A percentile compares a stretch with the other conserved stretches of the same genome.
phyloP scores from a whole-genome alignment of 2,113 vertebrate species.

The Rana temporaria region DNA sequence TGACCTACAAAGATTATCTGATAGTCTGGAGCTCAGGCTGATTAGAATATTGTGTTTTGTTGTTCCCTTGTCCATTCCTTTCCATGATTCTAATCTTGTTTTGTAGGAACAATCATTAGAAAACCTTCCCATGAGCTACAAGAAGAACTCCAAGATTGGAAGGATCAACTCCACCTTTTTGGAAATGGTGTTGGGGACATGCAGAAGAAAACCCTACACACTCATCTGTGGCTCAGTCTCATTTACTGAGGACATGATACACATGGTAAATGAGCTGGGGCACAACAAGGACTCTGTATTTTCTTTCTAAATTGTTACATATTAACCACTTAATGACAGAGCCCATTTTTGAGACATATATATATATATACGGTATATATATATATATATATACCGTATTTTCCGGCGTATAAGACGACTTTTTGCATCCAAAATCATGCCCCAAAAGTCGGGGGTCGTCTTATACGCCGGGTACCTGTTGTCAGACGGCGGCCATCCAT shows the following conservation, averaged over 20 bases:
- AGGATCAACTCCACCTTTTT: constrained; percentile 66
- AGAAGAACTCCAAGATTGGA: constrained; percentile 67
- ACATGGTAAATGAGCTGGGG: constrained; percentile 63
- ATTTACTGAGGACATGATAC: constrained; percentile 72
- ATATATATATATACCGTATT: too few species aligned
- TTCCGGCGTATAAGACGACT: too few species aligned
- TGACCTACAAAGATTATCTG: neutral
- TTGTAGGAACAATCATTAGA: constrained; percentile 70
- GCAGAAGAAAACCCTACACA: constrained; percentile 70
- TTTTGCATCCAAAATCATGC: too few species aligned
- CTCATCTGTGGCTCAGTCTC: constrained; percentile 75
- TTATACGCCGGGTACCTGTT: too few species aligned
- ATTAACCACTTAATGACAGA: too few species aligned
- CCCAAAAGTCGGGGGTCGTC: too few species aligned
- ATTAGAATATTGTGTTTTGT: neutral
- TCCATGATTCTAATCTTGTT: neutral
- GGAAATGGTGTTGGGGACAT: constrained; percentile 64
- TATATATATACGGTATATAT: too few species aligned
- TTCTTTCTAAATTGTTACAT: constrained; percentile 72
- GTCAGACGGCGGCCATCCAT: too few species aligned
- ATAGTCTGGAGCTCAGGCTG: neutral
- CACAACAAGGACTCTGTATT: constrained; percentile 69
- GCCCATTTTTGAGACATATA: too few species aligned
- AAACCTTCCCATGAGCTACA: constrained; percentile 76
- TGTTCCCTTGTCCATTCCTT: neutral